Evolutionary conservation across 2,797 vertebrate species (phyloP).

Genomic region (Microtus agrestis): DNA sequence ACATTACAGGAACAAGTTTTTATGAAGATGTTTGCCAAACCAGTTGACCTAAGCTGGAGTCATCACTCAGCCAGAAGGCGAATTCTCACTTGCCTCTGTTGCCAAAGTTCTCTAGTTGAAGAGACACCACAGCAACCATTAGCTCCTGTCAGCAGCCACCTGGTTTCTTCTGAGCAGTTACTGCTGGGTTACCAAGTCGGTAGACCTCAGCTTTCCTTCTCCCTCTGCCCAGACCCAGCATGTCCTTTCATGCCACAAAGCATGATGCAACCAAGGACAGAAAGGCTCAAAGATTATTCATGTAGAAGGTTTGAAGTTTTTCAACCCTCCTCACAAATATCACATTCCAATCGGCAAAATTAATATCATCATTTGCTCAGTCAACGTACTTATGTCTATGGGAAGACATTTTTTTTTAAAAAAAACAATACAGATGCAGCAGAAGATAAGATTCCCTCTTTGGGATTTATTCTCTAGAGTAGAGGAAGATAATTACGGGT

Average conservation of each 20-base stretch:
- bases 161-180: neutral
- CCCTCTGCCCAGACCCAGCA: neutral
- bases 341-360: neutral
- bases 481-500: neutral
- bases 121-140: neutral
- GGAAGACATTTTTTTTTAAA: neutral
- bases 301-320: constrained; percentile 11
- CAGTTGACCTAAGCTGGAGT: neutral
- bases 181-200: neutral
- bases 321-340: constrained; percentile 24
- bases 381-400: neutral
- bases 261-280: neutral
- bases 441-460: neutral
- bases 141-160: neutral
- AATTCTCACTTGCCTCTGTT: neutral
- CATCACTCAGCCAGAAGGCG: neutral
- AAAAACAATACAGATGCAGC: neutral
- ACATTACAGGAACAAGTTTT: constrained; percentile 9
- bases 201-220: neutral
- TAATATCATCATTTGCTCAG: neutral
- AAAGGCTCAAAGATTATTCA: neutral
- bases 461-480: neutral
- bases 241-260: neutral
- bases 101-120: neutral
- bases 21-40: neutral